Base-by-base conservation (phyloP, 2,888 invertebrate genomes). In the Pogonocherus hispidulus region DNA sequence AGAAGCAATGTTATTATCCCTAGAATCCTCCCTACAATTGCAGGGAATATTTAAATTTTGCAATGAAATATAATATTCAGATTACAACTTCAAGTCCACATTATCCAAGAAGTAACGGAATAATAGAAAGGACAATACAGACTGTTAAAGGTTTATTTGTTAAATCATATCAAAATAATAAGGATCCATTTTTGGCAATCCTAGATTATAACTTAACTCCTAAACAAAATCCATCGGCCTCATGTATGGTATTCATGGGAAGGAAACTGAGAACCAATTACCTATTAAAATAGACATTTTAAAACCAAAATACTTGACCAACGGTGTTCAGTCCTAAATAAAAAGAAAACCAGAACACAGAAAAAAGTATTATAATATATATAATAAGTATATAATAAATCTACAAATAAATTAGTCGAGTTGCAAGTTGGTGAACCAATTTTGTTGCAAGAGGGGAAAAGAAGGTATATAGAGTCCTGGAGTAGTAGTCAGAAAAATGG, bases 141-240 rank as follows among this genome's bases (percentile, higher is more conserved):
- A n/a, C n/a, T n/a, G n/a, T n/a, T n/a, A n/a, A n/a, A n/a, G n/a
- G n/a, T n/a, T n/a, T n/a, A n/a, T n/a, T n/a, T n/a, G n/a, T n/a
- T n/a, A n/a, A n/a, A n/a, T n/a, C n/a, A n/a, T n/a, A n/a, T n/a
- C n/a, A n/a, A n/a, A n/a, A n/a, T n/a, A n/a, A n/a, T n/a, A n/a
- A n/a, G n/a, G n/a, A n/a, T n/a, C n/a, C n/a, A n/a, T n/a, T n/a
- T n/a, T n/a, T n/a, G n/a, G n/a, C n/a, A n/a, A n/a, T n/a, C n/a
- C 27, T 75, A 14, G 54, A 75, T 37, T 71, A 75, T 60, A 76
- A 76, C 54, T 59, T 59, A 1, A 79, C 78, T 35, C 72, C 76
- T 8, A 78, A 78, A 64, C 55, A 67, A 20, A 63, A 73, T 55
- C 66, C 76, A 67, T 75, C 76, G 46, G 70, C 76, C 32, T 76